These are phyloP conservation scores for Tyria jacobaeae DNA, from an alignment of 2,888 invertebrate genomes.

Conservation along the genomic window DNA sequence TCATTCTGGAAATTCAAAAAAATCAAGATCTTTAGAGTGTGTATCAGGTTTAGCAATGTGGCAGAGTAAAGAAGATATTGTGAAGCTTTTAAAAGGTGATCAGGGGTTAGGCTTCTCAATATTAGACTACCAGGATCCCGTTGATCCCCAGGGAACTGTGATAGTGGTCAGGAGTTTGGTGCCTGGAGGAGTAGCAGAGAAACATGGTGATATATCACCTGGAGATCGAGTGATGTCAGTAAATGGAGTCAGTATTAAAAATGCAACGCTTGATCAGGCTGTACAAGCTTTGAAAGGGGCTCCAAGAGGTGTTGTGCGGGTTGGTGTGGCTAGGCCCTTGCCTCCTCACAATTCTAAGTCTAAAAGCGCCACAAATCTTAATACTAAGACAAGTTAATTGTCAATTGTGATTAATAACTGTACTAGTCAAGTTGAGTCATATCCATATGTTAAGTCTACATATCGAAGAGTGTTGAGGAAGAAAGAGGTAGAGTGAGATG, in stretches of 20 bases:
- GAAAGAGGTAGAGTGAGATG: constrained; percentile 5
- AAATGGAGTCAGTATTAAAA: constrained; percentile 95
- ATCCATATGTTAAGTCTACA: constrained; percentile 69
- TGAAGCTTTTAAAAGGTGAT: constrained; percentile 97
- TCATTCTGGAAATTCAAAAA: constrained; percentile 88
- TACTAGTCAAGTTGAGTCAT: constrained; percentile 82
- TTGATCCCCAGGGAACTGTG: constrained; percentile 97
- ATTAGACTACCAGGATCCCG: constrained; percentile 98
- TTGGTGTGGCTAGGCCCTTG: constrained; percentile 96
- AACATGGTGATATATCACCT: constrained; percentile 97
- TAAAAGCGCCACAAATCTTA: constrained; percentile 75
- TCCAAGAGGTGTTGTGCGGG: constrained; percentile 94
- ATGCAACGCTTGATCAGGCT: constrained; percentile 97
- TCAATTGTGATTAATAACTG: constrained; percentile 57
- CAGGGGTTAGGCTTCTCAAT: constrained; percentile 99
- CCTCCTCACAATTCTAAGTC: constrained; percentile 81
- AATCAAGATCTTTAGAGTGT: constrained; percentile 97
- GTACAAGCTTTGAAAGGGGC: constrained; percentile 98
- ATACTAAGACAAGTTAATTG: constrained; percentile 79
- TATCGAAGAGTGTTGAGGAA: constrained; percentile 54
- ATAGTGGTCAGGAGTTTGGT: constrained; percentile 99
- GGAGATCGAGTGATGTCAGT: constrained; percentile 98
- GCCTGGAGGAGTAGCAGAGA: constrained; percentile 98
- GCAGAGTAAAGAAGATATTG: constrained; percentile 97
- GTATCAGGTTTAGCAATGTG: constrained; percentile 98